phyloP scores from a whole-genome alignment of 2,113 vertebrate species.

The Falcunculus frontatus region DNA sequence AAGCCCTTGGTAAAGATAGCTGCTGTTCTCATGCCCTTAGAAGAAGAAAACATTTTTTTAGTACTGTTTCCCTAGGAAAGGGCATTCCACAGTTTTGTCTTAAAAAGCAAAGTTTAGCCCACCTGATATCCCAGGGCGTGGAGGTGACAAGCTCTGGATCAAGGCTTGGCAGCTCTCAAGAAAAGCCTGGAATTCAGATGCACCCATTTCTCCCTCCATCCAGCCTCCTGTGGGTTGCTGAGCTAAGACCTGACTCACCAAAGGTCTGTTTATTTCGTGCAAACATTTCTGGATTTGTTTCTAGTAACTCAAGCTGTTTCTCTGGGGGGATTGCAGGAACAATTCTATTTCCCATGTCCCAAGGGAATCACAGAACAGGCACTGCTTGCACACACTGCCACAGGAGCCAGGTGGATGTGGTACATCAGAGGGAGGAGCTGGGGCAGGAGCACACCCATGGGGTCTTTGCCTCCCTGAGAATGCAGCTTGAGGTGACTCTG shows the following conservation, averaged over 20 bases:
- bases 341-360: rapidly evolving
- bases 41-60: not conserved
- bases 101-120: not conserved
- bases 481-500: not conserved
- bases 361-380: not conserved
- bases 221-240: not conserved
- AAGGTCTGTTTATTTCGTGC: not conserved
- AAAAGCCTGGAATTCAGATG: not conserved
- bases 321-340: not conserved
- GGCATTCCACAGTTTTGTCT: not conserved
- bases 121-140: not conserved
- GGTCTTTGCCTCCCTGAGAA: not conserved
- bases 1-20: not conserved
- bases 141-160: not conserved
- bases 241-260: not conserved
- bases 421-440: rapidly evolving
- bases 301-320: not conserved
- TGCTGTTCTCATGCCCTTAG: not conserved
- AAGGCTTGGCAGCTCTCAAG: not conserved
- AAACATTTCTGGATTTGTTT: not conserved
- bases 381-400: rapidly evolving
- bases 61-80: not conserved
- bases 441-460: not conserved
- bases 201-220: not conserved
- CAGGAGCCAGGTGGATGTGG: not conserved